Evolutionary conservation across 2,888 invertebrate species (phyloP).

Genomic region (Parnassius apollo): DNA sequence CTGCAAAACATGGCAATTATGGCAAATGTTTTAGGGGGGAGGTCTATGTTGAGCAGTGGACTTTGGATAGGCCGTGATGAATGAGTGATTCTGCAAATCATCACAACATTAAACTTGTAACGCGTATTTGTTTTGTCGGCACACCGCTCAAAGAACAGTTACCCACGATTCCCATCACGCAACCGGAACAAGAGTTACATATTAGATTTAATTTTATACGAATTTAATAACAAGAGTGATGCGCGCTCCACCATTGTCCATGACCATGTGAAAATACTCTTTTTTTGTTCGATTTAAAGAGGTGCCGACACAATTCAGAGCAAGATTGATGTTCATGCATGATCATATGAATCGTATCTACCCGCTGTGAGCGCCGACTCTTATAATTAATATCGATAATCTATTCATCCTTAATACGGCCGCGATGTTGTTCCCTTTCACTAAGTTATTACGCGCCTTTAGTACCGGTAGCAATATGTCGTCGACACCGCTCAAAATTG

Average conservation of each 20-base stretch:
- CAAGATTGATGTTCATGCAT: constrained; percentile 73
- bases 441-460: constrained; percentile 38
- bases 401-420: constrained; percentile 59
- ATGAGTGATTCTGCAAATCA: background rate
- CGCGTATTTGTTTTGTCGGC: constrained; percentile 34
- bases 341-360: constrained; percentile 64
- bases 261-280: constrained; percentile 71
- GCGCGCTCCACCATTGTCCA: constrained; percentile 64
- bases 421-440: constrained; percentile 53
- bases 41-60: no score
- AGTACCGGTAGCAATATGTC: constrained; percentile 63
- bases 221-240: constrained; percentile 79
- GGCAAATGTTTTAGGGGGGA: no score
- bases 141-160: constrained; percentile 59
- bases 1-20: no score
- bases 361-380: constrained; percentile 63
- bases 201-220: constrained; percentile 80
- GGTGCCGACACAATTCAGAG: constrained; percentile 73
- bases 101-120: constrained; percentile 2
- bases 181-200: constrained; percentile 78
- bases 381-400: constrained; percentile 76
- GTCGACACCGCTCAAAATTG: constrained; percentile 69
- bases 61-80: no score
- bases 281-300: constrained; percentile 74
- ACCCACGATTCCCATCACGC: constrained; percentile 69